Evolutionary conservation across 1,140 invertebrate species (phyloP), one percentile per base, ranked within the genome.

Genomic region (Brachionus calyciflorus): DNA sequence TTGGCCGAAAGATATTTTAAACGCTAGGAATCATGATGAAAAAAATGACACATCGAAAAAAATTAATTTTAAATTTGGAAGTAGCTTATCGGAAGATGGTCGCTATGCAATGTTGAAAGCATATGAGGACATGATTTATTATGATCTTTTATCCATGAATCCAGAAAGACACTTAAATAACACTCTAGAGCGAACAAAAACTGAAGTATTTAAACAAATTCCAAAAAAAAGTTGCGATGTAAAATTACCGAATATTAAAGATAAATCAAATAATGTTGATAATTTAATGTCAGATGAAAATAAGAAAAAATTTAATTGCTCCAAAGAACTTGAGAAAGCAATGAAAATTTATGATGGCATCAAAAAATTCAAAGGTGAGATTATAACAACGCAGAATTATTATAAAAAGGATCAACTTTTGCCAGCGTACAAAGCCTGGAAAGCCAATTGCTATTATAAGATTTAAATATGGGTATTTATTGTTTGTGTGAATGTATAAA

Each of bases 341-440:
- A 65, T 65, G 60, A 65, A 65, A 26, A 65, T 65, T 10, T 65
- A 65, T 65, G 60, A 65, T 44, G 60, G 60, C 41, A 65, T 65
- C 24, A 65, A 65, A 65, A 65, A 65, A 44, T 44, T 12, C 1
- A 65, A 65, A 65, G 60, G 60, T 21, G 60, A 65, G 44, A 12
- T 41, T 3, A 65, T 28, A 24, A 65, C 60, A 41, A 65, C 40
- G 21, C 33, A 41, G 44, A 65, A 65, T 44, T 65, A 44, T 65
- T 65, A 65, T 65, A 65, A 65, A 44, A 65, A 65, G 26, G 44
- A 65, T 44, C n/a, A 65, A 10, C 40, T 65, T 19, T n/a, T 65
- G 24, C 17, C 17, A 3, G 60, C 60, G 5, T 65, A 14, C 44
- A 65, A 65, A 26, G 40, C 60, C 41, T 65, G 60, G 60, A 65